Evolutionary conservation across 2,797 vertebrate species (phyloP).

Genomic region (Chromobotia macracanthus): DNA sequence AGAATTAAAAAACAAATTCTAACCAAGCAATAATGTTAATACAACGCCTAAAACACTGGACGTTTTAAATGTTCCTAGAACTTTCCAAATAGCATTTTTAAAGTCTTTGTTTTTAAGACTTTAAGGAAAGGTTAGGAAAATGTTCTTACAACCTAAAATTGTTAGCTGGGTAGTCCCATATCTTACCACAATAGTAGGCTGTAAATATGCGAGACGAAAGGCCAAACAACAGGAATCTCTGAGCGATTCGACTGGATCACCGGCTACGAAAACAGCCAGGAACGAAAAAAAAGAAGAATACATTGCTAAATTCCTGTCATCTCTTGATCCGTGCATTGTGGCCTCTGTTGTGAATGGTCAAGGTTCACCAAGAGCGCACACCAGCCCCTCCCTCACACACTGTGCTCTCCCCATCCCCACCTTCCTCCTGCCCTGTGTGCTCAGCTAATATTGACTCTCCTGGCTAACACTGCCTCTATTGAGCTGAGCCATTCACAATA

Average conservation of each 20-base stretch:
- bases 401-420: conserved; percentile 53
- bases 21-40: no score
- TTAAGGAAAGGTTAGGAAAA: no score
- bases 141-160: no score
- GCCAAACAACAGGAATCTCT: conserved; percentile 37
- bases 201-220: conserved; percentile 47
- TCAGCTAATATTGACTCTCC: conserved; percentile 94
- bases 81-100: no score
- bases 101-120: no score
- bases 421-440: conserved; percentile 81
- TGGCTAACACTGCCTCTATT: conserved; percentile 87
- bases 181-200: not conserved
- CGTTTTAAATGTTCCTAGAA: no score
- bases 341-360: conserved; percentile 68
- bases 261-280: conserved; percentile 36
- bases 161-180: no score
- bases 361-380: conserved; percentile 70
- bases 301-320: conserved; percentile 60
- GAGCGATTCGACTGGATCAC: conserved; percentile 16
- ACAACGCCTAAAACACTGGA: no score
- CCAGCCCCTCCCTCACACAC: conserved; percentile 39
- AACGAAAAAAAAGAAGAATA: conserved; percentile 64
- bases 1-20: no score
- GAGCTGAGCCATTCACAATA: conserved; percentile 82
- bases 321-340: conserved; percentile 72